Evolutionary conservation across 2,113 vertebrate species (phyloP), one percentile per base, ranked within the genome.

Genomic region (Erythrocebus patas): DNA sequence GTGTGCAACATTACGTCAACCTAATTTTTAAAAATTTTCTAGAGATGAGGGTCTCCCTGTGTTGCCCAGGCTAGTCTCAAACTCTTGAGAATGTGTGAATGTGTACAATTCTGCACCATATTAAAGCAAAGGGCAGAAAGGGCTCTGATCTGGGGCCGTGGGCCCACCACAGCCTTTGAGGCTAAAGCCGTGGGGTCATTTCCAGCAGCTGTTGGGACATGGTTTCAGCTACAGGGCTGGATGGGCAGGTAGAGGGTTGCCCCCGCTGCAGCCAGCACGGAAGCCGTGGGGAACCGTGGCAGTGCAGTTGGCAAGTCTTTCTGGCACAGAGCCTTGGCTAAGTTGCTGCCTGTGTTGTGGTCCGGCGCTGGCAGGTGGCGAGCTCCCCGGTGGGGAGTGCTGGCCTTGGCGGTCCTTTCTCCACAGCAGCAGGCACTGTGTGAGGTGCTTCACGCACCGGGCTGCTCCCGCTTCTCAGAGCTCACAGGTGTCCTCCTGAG

Each of bases 1-100:
- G 59, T 30, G 11, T 61, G 59, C 0, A 5, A 30, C 25, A 61
- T 27, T 27, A 61, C 4, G 0, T 12, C 59, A 61, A 27, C 10
- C 59, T 61, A 61, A 27, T 55, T 55, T 55, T 55, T 20, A 55
- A 55, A 55, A 55, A 11, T 13, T 30, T 64, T 64, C 59, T 64
- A 27, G 59, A 30, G 59, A 64, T 64, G 59, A 64, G 25, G 59
- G 25, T 64, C 59, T 64, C 59, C 2, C 59, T 30, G 5, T 64
- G 11, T 64, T 30, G 59, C 27, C 59, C 59, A 64, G 59, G 59
- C 59, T 64, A 11, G 59, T 64, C 59, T 64, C 5, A 64, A 64
- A 64, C 59, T 64, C 59, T 30, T 64, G 59, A 17, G 25, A 40
- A 11, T 32, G 18, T 48, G 32, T 25, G 59, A 48, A 25, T 2